These are phyloP conservation scores for Parotia lawesii DNA, from an alignment of 2,113 vertebrate species.

Conservation along the genomic window DNA sequence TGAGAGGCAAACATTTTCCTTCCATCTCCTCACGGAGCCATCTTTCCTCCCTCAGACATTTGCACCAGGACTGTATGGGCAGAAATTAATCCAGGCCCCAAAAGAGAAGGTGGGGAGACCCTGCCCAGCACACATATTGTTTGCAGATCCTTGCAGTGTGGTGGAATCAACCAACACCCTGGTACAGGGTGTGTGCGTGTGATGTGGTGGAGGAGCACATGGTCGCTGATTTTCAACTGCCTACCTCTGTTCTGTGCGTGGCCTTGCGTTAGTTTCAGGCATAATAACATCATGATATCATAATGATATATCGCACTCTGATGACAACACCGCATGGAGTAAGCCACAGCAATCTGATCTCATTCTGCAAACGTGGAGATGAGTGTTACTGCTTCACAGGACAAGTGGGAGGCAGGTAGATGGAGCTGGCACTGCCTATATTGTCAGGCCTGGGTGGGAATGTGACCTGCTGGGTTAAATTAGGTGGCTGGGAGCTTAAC, in stretches of 20 bases:
- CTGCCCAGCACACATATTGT: not conserved
- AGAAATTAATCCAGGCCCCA: not conserved
- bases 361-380: not conserved
- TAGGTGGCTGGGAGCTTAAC: constrained; percentile 18
- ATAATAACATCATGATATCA: constrained; percentile 30
- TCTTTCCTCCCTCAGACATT: not conserved
- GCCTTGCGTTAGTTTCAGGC: constrained; percentile 21
- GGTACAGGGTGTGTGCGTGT: not conserved
- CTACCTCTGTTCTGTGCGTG: not conserved
- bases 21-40: not conserved
- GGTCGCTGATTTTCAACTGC: not conserved
- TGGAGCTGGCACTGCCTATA: not conserved
- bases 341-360: constrained; percentile 48
- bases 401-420: not conserved
- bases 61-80: not conserved
- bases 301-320: not conserved
- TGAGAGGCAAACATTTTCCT: not conserved
- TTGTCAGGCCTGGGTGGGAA: constrained; percentile 29
- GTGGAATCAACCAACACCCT: not conserved
- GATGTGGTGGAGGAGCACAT: not conserved
- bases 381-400: not conserved
- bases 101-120: not conserved
- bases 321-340: not conserved
- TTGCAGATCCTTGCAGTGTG: not conserved
- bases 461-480: constrained; percentile 38